Conservation (phyloP, 2,113 vertebrate species). For the Danio rerio region GRCz12tu NC_133186.1:46146001-46146500, state of each 20-base stretch:
- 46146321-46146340: slow-evolving; percentile 57
- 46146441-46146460: slow-evolving; percentile 56
- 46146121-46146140: neutral
- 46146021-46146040: too few species aligned
- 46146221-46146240: slow-evolving; percentile 70
- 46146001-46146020: too few species aligned
- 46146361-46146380: slow-evolving; percentile 60
- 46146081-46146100: neutral
- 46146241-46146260: slow-evolving; percentile 36
- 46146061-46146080: neutral
- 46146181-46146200: slow-evolving; percentile 24
- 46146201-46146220: slow-evolving; percentile 25
- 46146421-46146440: slow-evolving; percentile 59
- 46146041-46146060: too few species aligned
- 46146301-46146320: slow-evolving; percentile 56
- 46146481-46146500: slow-evolving; percentile 52
- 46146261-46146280: slow-evolving; percentile 38
- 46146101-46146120: neutral
- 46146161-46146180: neutral
- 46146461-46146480: slow-evolving; percentile 44
- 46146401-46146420: slow-evolving; percentile 67
- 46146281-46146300: slow-evolving; percentile 53
- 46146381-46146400: slow-evolving; percentile 73
- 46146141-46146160: neutral
- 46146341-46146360: slow-evolving; percentile 47